Evolutionary conservation across 2,113 vertebrate species (phyloP).

Genomic region (Thalassoma bifasciatum): DNA sequence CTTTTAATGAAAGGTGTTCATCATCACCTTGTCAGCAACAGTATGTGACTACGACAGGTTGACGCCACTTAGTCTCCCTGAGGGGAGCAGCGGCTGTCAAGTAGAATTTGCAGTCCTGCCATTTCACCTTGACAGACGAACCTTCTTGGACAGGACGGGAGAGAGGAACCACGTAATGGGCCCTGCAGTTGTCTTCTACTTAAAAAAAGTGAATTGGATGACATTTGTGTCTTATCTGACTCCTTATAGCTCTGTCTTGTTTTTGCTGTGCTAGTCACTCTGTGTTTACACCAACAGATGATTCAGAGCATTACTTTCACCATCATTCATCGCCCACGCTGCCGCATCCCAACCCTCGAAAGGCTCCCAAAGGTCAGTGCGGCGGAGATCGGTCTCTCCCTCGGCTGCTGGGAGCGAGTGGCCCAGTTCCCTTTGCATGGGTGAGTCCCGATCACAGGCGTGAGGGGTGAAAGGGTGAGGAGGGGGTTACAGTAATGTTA

Average conservation of each 20-base stretch:
- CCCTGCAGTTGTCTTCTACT: conserved; percentile 55
- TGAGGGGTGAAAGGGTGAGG: conserved; percentile 23
- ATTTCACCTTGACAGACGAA: conserved; percentile 67
- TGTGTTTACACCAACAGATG: conserved; percentile 68
- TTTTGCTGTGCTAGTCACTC: conserved; percentile 46
- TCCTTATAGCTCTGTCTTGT: conserved; percentile 25
- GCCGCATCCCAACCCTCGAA: conserved; percentile 62
- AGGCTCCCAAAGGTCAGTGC: conserved; percentile 71
- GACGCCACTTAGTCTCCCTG: conserved; percentile 73
- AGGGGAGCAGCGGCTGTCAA: conserved; percentile 63
- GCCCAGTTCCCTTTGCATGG: conserved; percentile 63
- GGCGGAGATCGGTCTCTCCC: conserved; percentile 57
- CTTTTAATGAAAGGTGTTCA: conserved; percentile 82
- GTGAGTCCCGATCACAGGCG: conserved; percentile 57
- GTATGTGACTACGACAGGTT: conserved; percentile 70
- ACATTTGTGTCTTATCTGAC: conserved; percentile 60
- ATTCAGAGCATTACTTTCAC: conserved; percentile 67
- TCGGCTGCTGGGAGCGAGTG: conserved; percentile 56
- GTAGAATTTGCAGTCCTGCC: conserved; percentile 68
- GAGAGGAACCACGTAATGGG: conserved; percentile 53
- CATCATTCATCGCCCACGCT: conserved; percentile 54
- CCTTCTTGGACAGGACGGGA: conserved; percentile 55
- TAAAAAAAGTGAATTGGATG: conserved; percentile 45
- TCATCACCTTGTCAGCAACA: conserved; percentile 80
- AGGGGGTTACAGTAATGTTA: conserved; percentile 73